Conservation (phyloP, 2,888 invertebrate species). For the Zaprionus lineosus region DNA sequence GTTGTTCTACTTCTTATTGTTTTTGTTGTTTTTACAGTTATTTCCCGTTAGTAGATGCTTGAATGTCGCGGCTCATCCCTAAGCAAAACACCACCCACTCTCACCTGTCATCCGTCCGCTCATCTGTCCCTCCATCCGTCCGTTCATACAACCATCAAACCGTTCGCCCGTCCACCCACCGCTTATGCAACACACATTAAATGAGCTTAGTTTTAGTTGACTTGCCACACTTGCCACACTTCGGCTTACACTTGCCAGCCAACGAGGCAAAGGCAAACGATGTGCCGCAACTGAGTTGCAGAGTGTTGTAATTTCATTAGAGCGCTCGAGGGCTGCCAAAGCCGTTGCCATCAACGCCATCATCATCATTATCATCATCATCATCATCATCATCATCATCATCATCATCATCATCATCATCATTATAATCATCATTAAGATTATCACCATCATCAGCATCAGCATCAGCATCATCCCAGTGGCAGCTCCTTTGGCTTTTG, state of each 20-base stretch:
- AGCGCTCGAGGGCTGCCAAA: constrained; percentile 50
- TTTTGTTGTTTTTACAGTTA: constrained; percentile 3
- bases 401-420: too few species aligned
- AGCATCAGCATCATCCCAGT: constrained; percentile 48
- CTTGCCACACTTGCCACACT: constrained; percentile 71
- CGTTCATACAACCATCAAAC: too few species aligned
- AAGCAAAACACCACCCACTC: not conserved
- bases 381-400: too few species aligned
- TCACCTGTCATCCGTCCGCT: not conserved
- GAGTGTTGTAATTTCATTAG: constrained; percentile 68
- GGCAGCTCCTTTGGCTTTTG: constrained; percentile 43
- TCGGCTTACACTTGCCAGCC: constrained; percentile 62
- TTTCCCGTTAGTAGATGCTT: constrained; percentile 40
- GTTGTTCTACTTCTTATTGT: constrained; percentile 16
- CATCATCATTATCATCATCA: too few species aligned
- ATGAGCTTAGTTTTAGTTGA: constrained; percentile 77
- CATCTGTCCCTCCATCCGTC: too few species aligned
- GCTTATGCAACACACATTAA: constrained; percentile 75
- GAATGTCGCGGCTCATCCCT: constrained; percentile 16
- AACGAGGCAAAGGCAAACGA: too few species aligned
- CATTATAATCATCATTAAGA: too few species aligned
- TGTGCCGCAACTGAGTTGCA: too few species aligned
- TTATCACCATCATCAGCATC: too few species aligned
- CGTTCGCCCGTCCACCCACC: too few species aligned
- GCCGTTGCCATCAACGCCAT: too few species aligned